Evolutionary conservation across 2,797 vertebrate genomes (phyloP).

Genomic region (Lophotriccus pileatus): DNA sequence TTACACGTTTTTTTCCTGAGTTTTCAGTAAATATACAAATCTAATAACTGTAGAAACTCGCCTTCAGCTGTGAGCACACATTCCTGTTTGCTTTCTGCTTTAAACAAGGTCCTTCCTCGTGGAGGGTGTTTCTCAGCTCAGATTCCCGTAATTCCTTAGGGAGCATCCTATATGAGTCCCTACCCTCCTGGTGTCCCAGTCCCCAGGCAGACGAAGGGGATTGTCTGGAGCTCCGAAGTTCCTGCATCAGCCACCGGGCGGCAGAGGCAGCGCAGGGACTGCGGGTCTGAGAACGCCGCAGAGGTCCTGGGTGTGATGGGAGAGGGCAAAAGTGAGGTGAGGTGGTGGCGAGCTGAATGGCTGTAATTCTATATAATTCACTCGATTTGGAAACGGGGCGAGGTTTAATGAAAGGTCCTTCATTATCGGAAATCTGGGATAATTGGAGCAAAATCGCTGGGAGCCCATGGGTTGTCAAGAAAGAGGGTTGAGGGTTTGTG

Average conservation of each 20-base stretch:
- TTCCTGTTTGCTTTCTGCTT: background rate
- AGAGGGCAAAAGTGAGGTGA: background rate
- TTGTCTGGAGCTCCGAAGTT: background rate
- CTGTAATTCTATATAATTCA: rapidly evolving
- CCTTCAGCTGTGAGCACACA: background rate
- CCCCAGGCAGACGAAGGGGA: rapidly evolving
- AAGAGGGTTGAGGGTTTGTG: background rate
- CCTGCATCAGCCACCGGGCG: background rate
- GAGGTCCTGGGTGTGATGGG: rapidly evolving
- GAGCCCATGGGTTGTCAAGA: background rate
- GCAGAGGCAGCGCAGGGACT: background rate
- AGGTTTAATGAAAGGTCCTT: background rate
- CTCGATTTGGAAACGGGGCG: background rate
- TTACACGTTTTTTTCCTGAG: background rate
- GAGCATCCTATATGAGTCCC: background rate
- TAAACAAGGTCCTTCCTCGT: background rate
- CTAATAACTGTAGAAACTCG: background rate
- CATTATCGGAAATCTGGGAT: background rate
- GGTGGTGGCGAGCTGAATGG: background rate
- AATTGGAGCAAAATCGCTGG: background rate
- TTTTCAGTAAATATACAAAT: background rate
- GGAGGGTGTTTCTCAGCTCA: background rate
- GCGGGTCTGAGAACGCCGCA: background rate
- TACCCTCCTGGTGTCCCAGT: too few relatives aligned
- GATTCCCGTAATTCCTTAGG: background rate